Evolutionary conservation across 92 coral and sea anemone genomes (phyloP).

Genomic region (Hydrozoanthus gracilis): DNA sequence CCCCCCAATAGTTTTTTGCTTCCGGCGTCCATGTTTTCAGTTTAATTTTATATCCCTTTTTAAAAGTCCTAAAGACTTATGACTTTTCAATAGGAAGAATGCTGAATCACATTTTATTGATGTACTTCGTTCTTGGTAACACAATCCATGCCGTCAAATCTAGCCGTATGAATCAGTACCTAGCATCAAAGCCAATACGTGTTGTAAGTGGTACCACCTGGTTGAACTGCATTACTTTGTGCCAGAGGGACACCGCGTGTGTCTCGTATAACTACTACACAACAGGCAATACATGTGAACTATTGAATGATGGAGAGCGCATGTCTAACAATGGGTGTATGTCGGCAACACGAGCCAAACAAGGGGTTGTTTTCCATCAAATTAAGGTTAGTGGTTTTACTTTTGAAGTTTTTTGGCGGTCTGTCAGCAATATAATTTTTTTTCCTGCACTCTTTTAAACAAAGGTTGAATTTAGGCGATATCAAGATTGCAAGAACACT

Average conservation of each 20-base stretch:
- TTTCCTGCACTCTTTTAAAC: background rate
- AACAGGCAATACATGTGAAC: background rate
- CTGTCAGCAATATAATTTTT: too few relatives aligned
- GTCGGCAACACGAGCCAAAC: background rate
- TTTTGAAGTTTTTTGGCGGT: too few relatives aligned
- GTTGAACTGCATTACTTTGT: slow-evolving; percentile 8
- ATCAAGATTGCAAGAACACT: too few relatives aligned
- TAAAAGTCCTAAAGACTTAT: too few relatives aligned
- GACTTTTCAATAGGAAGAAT: background rate
- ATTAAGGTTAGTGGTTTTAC: background rate
- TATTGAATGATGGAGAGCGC: background rate
- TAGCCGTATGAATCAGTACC: background rate
- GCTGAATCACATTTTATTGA: background rate
- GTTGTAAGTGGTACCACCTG: background rate
- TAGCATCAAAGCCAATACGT: background rate
- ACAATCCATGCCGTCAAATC: background rate
- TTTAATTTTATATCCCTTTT: too few relatives aligned
- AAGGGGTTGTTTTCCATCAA: background rate
- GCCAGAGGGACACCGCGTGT: background rate
- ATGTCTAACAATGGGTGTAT: background rate
- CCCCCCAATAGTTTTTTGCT: too few relatives aligned
- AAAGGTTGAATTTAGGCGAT: background rate
- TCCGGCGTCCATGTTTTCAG: too few relatives aligned
- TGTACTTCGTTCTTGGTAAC: background rate
- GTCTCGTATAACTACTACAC: background rate